These are phyloP conservation scores for Falco concolor DNA, from an alignment of 2,797 vertebrate species.

Conservation along the genomic window DNA sequence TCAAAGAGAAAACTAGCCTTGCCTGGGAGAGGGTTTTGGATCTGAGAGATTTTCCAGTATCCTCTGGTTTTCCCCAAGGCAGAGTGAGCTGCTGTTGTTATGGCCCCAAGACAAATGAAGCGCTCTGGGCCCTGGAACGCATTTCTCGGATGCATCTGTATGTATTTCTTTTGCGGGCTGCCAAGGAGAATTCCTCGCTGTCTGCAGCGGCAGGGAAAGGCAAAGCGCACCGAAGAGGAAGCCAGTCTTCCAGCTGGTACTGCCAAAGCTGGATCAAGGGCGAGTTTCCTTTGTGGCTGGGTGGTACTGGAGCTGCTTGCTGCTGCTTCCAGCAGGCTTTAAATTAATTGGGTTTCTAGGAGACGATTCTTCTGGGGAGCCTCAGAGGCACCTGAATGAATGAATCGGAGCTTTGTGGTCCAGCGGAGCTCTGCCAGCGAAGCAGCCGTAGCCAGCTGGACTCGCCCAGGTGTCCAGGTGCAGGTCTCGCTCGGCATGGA, in stretches of 20 bases:
- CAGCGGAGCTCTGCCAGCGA: neutral
- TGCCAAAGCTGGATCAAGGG: neutral
- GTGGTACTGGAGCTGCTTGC: neutral
- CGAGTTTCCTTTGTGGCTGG: neutral
- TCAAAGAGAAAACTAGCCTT: neutral
- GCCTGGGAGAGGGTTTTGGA: neutral
- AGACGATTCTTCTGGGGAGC: neutral
- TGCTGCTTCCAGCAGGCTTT: neutral
- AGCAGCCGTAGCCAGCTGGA: neutral
- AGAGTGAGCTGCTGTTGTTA: neutral
- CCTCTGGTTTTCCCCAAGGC: neutral
- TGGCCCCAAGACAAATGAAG: neutral
- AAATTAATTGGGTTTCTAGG: neutral
- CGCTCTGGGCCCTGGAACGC: neutral
- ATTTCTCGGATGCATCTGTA: neutral
- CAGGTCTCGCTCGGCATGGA: neutral
- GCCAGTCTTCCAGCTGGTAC: neutral
- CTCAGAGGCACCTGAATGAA: neutral
- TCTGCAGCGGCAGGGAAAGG: neutral
- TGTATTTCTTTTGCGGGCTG: neutral
- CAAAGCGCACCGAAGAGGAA: neutral
- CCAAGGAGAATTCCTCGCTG: slow-evolving; percentile 20
- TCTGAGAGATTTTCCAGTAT: neutral
- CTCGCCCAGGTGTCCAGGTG: neutral
- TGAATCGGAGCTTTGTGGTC: neutral